Base-by-base conservation (phyloP, 2,888 invertebrate genomes). In the Psococerastis gibbosa region DNA sequence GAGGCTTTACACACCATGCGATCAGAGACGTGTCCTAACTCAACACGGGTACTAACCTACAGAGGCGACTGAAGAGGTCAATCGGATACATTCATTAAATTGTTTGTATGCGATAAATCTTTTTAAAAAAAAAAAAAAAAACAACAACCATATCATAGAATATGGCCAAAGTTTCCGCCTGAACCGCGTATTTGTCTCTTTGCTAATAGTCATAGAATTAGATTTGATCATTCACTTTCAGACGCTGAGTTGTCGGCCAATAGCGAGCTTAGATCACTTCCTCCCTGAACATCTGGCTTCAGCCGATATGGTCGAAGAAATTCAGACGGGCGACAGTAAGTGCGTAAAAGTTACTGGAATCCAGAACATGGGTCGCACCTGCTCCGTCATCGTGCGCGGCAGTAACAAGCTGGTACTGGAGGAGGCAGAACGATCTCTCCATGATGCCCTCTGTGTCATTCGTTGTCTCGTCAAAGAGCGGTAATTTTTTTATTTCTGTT, bases 181-280 rank as follows among this genome's bases (percentile, higher is more conserved):
- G n/a, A n/a, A n/a, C n/a, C n/a, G n/a, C n/a, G n/a, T n/a, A n/a
- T n/a, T n/a, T n/a, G n/a, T 41, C 22, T 32, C 18, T 41, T 33
- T 46, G 33, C n/a, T n/a, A n/a, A n/a, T n/a, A n/a, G n/a, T n/a
- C n/a, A n/a, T n/a, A n/a, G n/a, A n/a, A n/a, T n/a, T n/a, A n/a
- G n/a, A n/a, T 27, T 27, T 27, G 27, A 27, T 6, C 11, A 11
- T 27, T 27, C 8, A 6, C 35, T 49, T 57, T 3, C 54, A 69
- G 69, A 87, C 88, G 4, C 65, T 95, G 20, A 81, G 81, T 18
- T 94, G 94, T 60, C 73, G 92, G 42, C 98, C 98, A 0, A 89
- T 98, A 53, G 98, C 98, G 3, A 94, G 94, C n/a, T 67, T 97
- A 48, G 98, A 98, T 65, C 98, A 98, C 60, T 98, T 98, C 62